Percentiles rank a stretch among this genome's conserved stretches.
Evolutionary conservation across 2,113 vertebrate genomes (phyloP).

Genomic region (Halcyon malimbica): DNA sequence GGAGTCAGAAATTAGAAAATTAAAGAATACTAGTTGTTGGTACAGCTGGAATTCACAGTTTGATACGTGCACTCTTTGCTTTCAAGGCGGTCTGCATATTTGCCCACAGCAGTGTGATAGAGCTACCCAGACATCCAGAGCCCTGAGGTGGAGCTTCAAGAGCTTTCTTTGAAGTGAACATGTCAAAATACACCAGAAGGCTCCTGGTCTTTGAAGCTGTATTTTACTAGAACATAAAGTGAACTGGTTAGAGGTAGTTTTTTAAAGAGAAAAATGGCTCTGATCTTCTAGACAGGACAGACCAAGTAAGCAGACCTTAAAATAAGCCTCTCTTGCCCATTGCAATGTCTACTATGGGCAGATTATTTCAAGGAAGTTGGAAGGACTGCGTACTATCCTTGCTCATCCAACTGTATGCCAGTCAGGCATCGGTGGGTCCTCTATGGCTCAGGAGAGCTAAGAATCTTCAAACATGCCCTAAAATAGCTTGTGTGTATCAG

Average conservation of each 20-base stretch:
- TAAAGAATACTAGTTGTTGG: accelerated
- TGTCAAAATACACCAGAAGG: neutral
- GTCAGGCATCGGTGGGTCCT: neutral
- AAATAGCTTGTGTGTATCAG: neutral
- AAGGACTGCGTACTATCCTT: neutral
- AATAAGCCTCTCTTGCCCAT: neutral
- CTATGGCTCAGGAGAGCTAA: neutral
- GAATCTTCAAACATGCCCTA: neutral
- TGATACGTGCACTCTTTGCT: neutral
- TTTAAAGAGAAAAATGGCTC: neutral
- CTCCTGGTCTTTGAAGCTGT: constrained; percentile 7
- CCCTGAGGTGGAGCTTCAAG: neutral
- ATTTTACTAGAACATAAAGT: neutral
- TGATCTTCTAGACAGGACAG: neutral
- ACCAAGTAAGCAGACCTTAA: neutral
- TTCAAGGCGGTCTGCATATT: neutral
- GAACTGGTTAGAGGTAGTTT: neutral
- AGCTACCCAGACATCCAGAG: neutral
- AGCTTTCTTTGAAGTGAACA: constrained; percentile 31
- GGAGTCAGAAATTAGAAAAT: neutral
- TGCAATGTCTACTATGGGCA: neutral
- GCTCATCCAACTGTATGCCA: neutral
- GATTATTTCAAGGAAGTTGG: neutral
- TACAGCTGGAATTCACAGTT: neutral
- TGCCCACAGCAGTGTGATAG: neutral